A percentile compares a stretch with the other conserved stretches of the same genome.
phyloP scores from a whole-genome alignment of 2,888 invertebrate genomes.

The Philereme vetulata region DNA sequence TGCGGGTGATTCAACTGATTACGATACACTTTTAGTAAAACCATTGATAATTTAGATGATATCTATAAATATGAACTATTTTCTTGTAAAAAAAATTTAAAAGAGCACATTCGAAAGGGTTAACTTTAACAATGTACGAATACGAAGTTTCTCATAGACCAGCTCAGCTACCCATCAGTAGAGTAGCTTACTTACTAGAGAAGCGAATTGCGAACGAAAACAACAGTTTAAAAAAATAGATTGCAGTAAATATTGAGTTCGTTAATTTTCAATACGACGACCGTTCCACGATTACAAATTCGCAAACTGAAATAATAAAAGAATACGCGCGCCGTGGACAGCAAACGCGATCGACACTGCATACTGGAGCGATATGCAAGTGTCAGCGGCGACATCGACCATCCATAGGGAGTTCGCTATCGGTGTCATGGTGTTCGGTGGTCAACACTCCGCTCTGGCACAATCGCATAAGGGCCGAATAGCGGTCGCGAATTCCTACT shows the following conservation, averaged over 20 bases:
- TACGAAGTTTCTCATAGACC: constrained; percentile 40
- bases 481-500: constrained; percentile 82
- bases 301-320: constrained; percentile 73
- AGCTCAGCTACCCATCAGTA: constrained; percentile 8
- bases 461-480: constrained; percentile 68
- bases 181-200: constrained; percentile 4
- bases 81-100: constrained; percentile 3
- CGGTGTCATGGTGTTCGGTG: constrained; percentile 73
- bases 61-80: constrained; percentile 1
- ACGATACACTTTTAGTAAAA: constrained; percentile 58
- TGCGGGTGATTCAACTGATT: constrained; percentile 74
- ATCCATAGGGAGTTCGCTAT: constrained; percentile 71
- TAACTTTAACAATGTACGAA: constrained; percentile 28
- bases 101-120: neutral
- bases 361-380: constrained; percentile 59
- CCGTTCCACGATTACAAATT: constrained; percentile 68
- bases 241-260: constrained; percentile 12
- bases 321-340: constrained; percentile 63
- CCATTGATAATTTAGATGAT: constrained; percentile 61
- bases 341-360: constrained; percentile 71
- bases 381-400: constrained; percentile 47
- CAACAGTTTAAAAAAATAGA: neutral
- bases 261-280: constrained; percentile 56
- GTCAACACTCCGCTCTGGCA: constrained; percentile 39
- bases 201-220: constrained; percentile 4